Evolutionary conservation across 2,888 invertebrate species (phyloP), one percentile per base, ranked within the genome.

Genomic region (Limnephilus marmoratus): DNA sequence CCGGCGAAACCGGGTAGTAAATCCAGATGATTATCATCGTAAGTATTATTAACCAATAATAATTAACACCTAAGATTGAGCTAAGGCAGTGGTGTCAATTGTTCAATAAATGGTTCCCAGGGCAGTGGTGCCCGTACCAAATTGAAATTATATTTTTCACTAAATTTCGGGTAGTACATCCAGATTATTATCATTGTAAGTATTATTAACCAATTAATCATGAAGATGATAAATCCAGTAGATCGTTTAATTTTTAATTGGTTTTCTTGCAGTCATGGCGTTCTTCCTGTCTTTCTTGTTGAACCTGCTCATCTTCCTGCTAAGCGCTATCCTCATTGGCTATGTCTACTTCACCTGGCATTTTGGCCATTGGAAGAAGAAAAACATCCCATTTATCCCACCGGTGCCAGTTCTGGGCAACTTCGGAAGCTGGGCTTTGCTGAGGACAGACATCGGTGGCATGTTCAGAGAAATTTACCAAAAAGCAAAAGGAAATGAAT

Each of bases 331-430:
- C 24, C 68, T 83, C 24, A 2, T 85, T 31, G 92, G 85, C 31
- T 93, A 93, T 68, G 85, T 92, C 18, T 93, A 93, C 81, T 93
- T 93, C 81, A 93, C 93, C 2, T 93, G 93, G 93, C 93, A 91
- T 85, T 94, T 94, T 91, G 94, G 94, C 91, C 95, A 95, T 90
- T 95, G 95, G 95, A 94, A 94, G 90, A 94, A 94, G 24, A 94
- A 94, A 91, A 94, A 94, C 37, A 94, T 95, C 5, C 93, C 94
- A 0, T 94, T 94, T 90, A 94, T 94, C 1, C 93, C 94, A 68
- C 95, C 95, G 0, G 83, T 93, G 0, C 94, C 94, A 0, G 91
- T 95, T 7, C 94, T 95, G 85, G 95, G 95, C 1, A 95, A 95
- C 92, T 93, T 93, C 82, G 93, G 93, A 9, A 93, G 90, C 31